Percentiles rank a stretch among this genome's conserved stretches.
These are phyloP conservation scores for Nettapus auritus DNA, from an alignment of 2,113 vertebrate species.

Conservation along the genomic window DNA sequence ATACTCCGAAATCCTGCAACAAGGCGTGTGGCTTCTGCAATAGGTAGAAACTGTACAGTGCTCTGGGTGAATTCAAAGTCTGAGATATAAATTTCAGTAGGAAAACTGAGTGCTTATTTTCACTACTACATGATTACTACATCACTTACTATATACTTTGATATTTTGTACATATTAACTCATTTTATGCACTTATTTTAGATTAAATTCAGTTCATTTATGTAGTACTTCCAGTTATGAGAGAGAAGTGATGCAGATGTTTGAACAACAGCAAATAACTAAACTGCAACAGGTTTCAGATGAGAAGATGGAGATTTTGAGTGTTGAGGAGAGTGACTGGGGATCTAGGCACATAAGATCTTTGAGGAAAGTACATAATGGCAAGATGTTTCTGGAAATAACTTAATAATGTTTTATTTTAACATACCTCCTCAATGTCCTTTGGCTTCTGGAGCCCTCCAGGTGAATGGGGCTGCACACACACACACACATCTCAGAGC, in stretches of 20 bases:
- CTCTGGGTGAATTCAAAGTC: background rate
- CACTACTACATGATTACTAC: rapidly evolving
- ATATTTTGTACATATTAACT: background rate
- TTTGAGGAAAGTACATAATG: background rate
- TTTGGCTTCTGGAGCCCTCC: background rate
- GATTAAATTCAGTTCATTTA: background rate
- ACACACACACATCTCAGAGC: background rate
- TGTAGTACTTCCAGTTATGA: background rate
- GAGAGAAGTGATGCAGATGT: background rate
- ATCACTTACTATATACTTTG: rapidly evolving
- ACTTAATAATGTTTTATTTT: background rate
- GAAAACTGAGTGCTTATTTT: background rate
- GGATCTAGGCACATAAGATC: background rate
- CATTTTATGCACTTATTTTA: background rate
- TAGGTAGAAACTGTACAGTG: background rate
- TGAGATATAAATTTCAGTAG: background rate
- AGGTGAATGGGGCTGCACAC: background rate
- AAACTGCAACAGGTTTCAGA: background rate
- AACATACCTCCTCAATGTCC: background rate
- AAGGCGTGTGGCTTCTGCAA: background rate
- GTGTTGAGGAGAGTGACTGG: background rate
- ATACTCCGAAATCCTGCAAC: background rate
- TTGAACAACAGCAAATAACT: background rate
- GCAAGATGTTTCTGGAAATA: background rate
- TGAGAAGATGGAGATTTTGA: background rate